Evolutionary conservation across 2,113 vertebrate species (phyloP), one percentile per base, ranked within the genome.

Genomic region (Motacilla tschutschensis): DNA sequence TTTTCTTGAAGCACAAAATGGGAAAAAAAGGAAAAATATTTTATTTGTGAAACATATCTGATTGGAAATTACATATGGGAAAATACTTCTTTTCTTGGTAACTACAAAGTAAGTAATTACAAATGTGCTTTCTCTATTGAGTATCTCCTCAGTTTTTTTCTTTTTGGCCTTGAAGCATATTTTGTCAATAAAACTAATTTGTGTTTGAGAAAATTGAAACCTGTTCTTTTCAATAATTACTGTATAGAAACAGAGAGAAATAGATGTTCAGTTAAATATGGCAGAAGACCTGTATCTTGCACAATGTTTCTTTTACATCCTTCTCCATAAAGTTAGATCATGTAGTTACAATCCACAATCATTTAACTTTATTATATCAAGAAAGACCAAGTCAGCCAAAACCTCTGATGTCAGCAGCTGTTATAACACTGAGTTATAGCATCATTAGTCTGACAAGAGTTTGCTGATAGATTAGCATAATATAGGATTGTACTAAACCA

Each of bases 391-490:
- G n/a, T 73, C 75, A 90, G 33, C n/a, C 40, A 70, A 88, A 89
- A 88, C 1, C 40, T 41, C 50, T 65, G 33, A 35, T 47, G 71
- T 87, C 63, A 88, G 71, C 59, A 84, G 35, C 35, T 82, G 40
- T 59, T 85, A 17, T 48, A 88, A 73, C 26, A 58, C 31, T 76
- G 79, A 86, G 17, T 87, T 88, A 82, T 73, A 73, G 47, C 17
- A 55, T 41, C 31, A 54, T 84, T 84, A 82, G 5, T 35, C 53
- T 77, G 63, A 84, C 41, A 86, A n/a, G n/a, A 62, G n/a, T 36
- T 43, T 84, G 64, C 24, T 82, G 51, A 76, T 51, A 72, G 40
- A 93, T 90, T 88, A 85, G 20, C 31, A 48, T 73, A 90, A 84
- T 25, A 73, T 5, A 77, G 47, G 28, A 62, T 82, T 0, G 7